phyloP scores from a whole-genome alignment of 2,888 invertebrate genomes.

The Gonocerus acuteangulatus region DNA sequence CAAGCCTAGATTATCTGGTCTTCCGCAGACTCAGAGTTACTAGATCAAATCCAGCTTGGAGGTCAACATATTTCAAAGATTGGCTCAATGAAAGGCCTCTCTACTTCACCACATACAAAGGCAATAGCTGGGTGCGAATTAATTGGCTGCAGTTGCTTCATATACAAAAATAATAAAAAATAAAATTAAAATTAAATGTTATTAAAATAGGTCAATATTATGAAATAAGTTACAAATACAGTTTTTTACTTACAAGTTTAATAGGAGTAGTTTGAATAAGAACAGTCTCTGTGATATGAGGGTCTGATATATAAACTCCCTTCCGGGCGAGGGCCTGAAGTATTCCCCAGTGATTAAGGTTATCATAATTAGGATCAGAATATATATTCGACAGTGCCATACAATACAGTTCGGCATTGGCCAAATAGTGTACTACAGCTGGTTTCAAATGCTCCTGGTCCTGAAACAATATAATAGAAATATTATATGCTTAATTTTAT shows the following conservation, averaged over 20 bases:
- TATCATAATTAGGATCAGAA: conserved; percentile 92
- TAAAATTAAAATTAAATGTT: too few relatives aligned
- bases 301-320: conserved; percentile 77
- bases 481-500: conserved; percentile 52
- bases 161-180: too few relatives aligned
- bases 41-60: too few relatives aligned
- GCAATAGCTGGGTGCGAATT: too few relatives aligned
- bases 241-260: conserved; percentile 80
- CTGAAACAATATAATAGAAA: conserved; percentile 45
- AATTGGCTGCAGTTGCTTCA: too few relatives aligned
- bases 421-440: conserved; percentile 79
- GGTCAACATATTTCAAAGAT: too few relatives aligned
- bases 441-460: conserved; percentile 91
- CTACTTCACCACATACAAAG: too few relatives aligned
- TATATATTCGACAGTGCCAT: conserved; percentile 89
- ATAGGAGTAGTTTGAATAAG: conserved; percentile 92
- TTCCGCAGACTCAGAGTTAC: too few relatives aligned
- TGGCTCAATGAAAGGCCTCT: too few relatives aligned
- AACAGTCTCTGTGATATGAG: conserved; percentile 88
- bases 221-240: too few relatives aligned
- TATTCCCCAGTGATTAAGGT: conserved; percentile 90
- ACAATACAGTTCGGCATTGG: conserved; percentile 91
- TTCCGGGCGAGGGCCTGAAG: conserved; percentile 87
- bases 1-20: too few relatives aligned
- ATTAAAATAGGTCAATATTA: neutral